A percentile compares a stretch with the other conserved stretches of the same genome.
phyloP scores from a whole-genome alignment of 2,888 invertebrate genomes.

The Euplexia lucipara region DNA sequence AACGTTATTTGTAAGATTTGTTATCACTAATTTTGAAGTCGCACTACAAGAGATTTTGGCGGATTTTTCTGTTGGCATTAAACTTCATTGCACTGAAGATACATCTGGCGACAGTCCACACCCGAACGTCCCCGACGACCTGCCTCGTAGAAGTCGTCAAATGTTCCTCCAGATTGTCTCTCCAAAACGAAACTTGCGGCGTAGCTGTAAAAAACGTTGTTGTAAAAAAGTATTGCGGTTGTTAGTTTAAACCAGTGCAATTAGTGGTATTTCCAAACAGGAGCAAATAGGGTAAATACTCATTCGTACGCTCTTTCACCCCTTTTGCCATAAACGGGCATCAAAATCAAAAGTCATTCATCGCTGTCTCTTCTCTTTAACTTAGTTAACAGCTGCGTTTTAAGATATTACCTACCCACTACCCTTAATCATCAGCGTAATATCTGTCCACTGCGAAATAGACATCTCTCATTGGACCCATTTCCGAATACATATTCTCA shows the following conservation, averaged over 20 bases:
- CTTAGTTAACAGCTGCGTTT: not conserved
- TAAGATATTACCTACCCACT: not conserved
- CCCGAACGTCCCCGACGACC: conserved; percentile 96
- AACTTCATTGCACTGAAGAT: conserved; percentile 97
- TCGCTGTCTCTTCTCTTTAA: too few species aligned
- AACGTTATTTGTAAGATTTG: conserved; percentile 60
- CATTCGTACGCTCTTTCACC: not conserved
- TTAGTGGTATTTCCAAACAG: not conserved
- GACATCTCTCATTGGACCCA: not conserved
- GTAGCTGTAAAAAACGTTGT: conserved; percentile 91
- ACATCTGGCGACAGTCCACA: conserved; percentile 96
- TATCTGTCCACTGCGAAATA: not conserved
- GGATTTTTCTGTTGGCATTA: conserved; percentile 82
- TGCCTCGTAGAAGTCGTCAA: conserved; percentile 96
- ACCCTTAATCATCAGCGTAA: not conserved
- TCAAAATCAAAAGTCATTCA: too few species aligned
- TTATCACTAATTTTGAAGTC: conserved; percentile 67
- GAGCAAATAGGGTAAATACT: not conserved
- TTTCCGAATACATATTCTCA: not conserved
- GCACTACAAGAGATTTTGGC: conserved; percentile 66
- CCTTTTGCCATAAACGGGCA: not conserved
- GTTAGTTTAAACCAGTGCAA: not conserved
- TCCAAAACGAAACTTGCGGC: conserved; percentile 96
- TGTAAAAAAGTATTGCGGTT: not conserved
- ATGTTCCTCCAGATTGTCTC: conserved; percentile 93